A percentile compares a stretch with the other conserved stretches of the same genome.
These are phyloP conservation scores for Semicossyphus pulcher DNA, from an alignment of 2,113 vertebrate genomes.

Conservation along the genomic window DNA sequence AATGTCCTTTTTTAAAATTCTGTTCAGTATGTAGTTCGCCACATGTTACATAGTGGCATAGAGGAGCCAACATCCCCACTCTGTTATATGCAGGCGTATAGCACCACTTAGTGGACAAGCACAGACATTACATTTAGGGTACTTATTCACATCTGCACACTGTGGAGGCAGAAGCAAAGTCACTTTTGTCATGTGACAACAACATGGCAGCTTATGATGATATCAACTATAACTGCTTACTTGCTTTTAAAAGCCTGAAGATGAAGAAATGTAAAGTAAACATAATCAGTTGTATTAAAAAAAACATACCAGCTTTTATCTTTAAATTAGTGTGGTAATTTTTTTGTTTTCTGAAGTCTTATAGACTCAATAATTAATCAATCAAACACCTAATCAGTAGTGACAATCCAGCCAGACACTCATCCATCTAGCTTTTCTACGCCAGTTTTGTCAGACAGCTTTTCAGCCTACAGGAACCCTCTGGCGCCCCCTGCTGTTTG, in stretches of 20 bases:
- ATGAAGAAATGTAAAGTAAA: no score
- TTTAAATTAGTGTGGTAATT: no score
- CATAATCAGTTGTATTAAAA: no score
- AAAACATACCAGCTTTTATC: no score
- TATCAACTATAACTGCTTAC: no score
- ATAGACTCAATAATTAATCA: background rate
- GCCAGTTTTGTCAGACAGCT: background rate
- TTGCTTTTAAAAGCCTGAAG: background rate
- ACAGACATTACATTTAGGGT: background rate
- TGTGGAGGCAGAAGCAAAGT: background rate
- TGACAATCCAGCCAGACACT: no score
- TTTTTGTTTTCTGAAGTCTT: no score
- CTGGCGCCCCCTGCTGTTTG: slow-evolving; percentile 48
- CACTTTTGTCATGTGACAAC: background rate
- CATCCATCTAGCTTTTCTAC: background rate
- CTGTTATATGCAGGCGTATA: background rate
- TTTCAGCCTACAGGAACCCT: background rate
- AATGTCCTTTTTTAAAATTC: background rate
- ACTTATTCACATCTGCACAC: no score
- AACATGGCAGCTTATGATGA: background rate
- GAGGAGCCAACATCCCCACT: background rate
- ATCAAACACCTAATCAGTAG: background rate
- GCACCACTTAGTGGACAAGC: slow-evolving; percentile 54
- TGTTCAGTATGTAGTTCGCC: fast-evolving
- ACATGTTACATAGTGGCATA: background rate